Evolutionary conservation across 2,113 vertebrate genomes (phyloP).

Genomic region (Aplodontia rufa): DNA sequence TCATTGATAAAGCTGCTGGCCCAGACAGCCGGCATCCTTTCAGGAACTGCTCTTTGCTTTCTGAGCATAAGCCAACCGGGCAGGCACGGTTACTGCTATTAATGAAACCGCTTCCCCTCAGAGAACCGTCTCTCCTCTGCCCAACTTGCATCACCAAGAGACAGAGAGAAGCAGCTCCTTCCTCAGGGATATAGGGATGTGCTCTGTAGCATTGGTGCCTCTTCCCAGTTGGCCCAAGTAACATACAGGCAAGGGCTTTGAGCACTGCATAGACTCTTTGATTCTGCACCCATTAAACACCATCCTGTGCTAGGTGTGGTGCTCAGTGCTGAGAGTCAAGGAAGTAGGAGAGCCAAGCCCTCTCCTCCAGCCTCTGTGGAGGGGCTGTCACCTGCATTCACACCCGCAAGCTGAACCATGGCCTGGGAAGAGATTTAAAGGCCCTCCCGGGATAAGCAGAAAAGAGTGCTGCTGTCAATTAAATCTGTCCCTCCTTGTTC

Average conservation of each 20-base stretch:
- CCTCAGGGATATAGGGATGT: neutral
- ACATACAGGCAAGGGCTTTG: neutral
- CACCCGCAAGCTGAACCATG: accelerated
- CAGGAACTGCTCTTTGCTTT: conserved; percentile 75
- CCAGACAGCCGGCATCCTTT: conserved; percentile 63
- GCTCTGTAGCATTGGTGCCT: accelerated
- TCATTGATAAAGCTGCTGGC: conserved; percentile 64
- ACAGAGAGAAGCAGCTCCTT: neutral
- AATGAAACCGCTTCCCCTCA: conserved; percentile 42
- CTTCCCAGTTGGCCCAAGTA: no score
- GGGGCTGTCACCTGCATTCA: accelerated
- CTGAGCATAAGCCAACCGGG: conserved; percentile 46
- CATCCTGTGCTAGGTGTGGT: neutral
- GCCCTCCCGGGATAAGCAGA: no score
- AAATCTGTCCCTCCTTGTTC: accelerated
- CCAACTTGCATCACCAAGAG: neutral
- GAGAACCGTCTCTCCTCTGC: conserved; percentile 11
- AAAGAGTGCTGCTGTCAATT: accelerated
- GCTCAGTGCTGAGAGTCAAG: neutral
- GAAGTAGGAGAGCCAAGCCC: accelerated
- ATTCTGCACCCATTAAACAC: accelerated
- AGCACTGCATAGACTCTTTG: no score
- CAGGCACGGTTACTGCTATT: conserved; percentile 11
- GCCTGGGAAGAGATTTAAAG: neutral
- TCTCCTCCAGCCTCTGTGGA: accelerated